Conservation (phyloP, 2,113 vertebrate genomes). For the Fukomys damarensis region DNA sequence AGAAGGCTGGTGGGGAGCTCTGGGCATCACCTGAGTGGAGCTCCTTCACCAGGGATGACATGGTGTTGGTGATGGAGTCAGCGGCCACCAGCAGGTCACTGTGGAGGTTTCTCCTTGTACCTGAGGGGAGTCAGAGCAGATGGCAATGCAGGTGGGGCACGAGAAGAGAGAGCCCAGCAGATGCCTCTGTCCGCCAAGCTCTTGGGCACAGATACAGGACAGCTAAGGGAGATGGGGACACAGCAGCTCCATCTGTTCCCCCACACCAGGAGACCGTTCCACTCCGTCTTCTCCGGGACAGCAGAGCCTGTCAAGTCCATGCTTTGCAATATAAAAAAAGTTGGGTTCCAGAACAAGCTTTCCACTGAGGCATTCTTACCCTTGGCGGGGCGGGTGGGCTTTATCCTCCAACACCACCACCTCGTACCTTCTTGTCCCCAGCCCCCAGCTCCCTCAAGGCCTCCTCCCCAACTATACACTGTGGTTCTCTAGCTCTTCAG, state of each 20-base stretch:
- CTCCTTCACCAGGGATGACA: slow-evolving; percentile 98
- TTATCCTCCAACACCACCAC: background rate
- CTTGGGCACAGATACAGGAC: background rate
- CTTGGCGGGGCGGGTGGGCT: accelerated
- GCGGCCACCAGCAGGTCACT: slow-evolving; percentile 96
- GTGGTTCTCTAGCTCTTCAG: background rate
- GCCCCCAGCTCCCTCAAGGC: background rate
- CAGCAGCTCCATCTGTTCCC: background rate
- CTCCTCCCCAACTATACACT: background rate
- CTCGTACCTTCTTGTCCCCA: background rate
- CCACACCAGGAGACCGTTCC: background rate
- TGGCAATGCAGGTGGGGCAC: slow-evolving; percentile 35
- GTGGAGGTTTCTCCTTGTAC: slow-evolving; percentile 94
- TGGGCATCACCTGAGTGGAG: slow-evolving; percentile 93
- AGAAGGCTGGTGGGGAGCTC: background rate
- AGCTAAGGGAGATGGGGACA: accelerated
- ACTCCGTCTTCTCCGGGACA: background rate
- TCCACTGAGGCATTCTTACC: accelerated
- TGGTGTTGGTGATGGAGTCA: slow-evolving; percentile 97
- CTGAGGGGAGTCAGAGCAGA: slow-evolving; percentile 85
- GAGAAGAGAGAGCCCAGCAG: background rate
- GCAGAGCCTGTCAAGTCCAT: background rate
- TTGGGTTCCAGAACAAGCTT: background rate
- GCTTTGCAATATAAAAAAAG: background rate
- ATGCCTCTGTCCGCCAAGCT: background rate